Conservation (phyloP, 2,888 invertebrate species). For the Archaeoteleia sp. region DNA sequence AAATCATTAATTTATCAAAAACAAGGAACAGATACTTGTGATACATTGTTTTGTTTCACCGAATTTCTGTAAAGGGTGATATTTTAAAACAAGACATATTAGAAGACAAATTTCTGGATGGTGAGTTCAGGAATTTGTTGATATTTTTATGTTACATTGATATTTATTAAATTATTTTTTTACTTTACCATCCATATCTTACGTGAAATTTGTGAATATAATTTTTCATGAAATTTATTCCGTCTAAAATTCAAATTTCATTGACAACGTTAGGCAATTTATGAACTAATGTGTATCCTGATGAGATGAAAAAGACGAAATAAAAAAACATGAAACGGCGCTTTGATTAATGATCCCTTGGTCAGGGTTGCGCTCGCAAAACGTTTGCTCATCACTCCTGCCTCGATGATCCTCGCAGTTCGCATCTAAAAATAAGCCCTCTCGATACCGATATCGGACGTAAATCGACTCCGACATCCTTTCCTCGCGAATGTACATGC, state of each 20-base stretch:
- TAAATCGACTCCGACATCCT: constrained; percentile 23
- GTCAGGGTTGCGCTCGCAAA: constrained; percentile 14
- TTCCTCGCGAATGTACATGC: constrained; percentile 13
- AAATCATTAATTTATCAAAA: too few relatives aligned
- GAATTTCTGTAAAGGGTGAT: too few relatives aligned
- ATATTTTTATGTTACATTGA: too few relatives aligned
- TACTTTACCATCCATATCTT: too few relatives aligned
- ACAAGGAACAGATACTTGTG: too few relatives aligned
- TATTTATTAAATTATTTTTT: constrained; percentile 16
- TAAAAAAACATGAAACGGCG: not conserved
- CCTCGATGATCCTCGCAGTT: constrained; percentile 8
- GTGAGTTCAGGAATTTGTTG: too few relatives aligned
- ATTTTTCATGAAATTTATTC: not conserved
- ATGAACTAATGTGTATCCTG: not conserved
- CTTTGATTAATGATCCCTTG: constrained; percentile 18
- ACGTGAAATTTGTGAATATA: not conserved
- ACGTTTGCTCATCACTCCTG: constrained; percentile 10
- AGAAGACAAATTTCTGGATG: too few relatives aligned
- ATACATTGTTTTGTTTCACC: too few relatives aligned
- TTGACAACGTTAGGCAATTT: not conserved
- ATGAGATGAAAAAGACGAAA: not conserved
- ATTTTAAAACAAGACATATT: too few relatives aligned
- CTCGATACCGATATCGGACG: constrained; percentile 14
- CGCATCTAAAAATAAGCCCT: constrained; percentile 11
- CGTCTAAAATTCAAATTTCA: constrained; percentile 4